Percentiles rank a stretch among this genome's conserved stretches.
phyloP scores from a whole-genome alignment of 2,113 vertebrate species.

The Tragulus kanchil region DNA sequence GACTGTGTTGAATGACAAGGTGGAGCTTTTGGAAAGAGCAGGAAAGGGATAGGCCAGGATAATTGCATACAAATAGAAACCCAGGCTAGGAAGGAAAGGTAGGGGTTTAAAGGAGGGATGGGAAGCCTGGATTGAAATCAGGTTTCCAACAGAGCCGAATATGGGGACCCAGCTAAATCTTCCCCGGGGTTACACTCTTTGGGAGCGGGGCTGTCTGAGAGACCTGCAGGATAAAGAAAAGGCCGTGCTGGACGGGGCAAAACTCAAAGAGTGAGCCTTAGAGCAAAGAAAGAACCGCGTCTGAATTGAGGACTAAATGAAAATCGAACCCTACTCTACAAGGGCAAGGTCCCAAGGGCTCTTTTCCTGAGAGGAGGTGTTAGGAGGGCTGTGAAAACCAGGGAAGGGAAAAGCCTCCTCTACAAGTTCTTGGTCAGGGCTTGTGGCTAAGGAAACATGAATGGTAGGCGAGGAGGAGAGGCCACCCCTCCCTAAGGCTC shows the following conservation, averaged over 20 bases:
- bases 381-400: neutral
- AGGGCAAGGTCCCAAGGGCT: neutral
- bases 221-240: neutral
- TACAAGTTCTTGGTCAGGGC: neutral
- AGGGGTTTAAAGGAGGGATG: neutral
- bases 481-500: neutral
- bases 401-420: neutral
- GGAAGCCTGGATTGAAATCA: neutral
- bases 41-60: neutral
- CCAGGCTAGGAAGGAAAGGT: neutral
- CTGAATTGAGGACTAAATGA: neutral
- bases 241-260: rapidly evolving
- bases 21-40: neutral
- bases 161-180: neutral
- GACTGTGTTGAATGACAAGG: neutral
- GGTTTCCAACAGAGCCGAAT: neutral
- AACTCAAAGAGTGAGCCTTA: neutral
- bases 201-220: neutral
- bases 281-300: neutral
- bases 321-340: neutral
- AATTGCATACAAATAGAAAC: neutral
- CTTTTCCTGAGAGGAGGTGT: neutral
- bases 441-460: neutral
- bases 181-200: rapidly evolving
- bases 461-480: neutral